phyloP scores from a whole-genome alignment of 2,888 invertebrate genomes.

The Cremastinae sp. region DNA sequence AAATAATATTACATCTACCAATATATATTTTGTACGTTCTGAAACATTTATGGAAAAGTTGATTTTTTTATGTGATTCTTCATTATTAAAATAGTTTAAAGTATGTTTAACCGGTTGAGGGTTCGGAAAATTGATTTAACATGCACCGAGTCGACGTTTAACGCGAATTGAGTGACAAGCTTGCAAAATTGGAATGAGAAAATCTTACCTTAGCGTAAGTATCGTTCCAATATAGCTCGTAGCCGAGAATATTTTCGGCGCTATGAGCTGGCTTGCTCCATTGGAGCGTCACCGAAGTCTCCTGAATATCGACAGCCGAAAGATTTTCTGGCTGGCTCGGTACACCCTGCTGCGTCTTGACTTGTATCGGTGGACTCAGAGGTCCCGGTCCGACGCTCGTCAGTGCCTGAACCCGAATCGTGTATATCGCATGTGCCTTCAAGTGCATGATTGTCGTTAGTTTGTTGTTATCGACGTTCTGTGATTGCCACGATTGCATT shows the following conservation, averaged over 20 bases:
- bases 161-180: no score
- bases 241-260: constrained; percentile 95
- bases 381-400: constrained; percentile 98
- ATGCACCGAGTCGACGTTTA: no score
- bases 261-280: constrained; percentile 97
- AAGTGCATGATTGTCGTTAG: constrained; percentile 96
- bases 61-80: no score
- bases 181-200: constrained; percentile 6
- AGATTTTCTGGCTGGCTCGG: constrained; percentile 97
- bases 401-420: constrained; percentile 95
- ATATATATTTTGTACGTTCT: no score
- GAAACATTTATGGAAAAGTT: no score
- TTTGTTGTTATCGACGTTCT: constrained; percentile 95
- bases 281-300: constrained; percentile 93
- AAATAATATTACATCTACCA: no score
- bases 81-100: no score
- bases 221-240: constrained; percentile 98
- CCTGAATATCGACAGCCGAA: constrained; percentile 91
- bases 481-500: constrained; percentile 95
- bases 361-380: constrained; percentile 96
- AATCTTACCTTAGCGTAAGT: constrained; percentile 89
- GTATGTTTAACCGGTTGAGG: no score
- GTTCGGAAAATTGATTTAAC: no score
- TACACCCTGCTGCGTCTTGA: constrained; percentile 98
- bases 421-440: constrained; percentile 95